Base-by-base conservation (phyloP, 2,113 vertebrate species). In the Antennarius striatus region DNA sequence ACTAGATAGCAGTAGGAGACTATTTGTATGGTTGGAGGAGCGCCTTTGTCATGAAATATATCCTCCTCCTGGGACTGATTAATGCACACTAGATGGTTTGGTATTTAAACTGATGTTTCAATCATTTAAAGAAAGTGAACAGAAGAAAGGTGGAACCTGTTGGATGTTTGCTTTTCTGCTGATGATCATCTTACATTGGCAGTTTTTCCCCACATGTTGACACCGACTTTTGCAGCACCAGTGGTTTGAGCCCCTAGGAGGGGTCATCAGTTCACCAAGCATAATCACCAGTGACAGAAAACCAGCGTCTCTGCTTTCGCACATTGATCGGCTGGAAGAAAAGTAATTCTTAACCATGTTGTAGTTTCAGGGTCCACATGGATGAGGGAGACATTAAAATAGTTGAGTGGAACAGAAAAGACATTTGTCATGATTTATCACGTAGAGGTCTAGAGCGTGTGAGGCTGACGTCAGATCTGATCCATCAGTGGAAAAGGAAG, bases 1-100 rank as follows among this genome's bases (percentile, higher is more conserved):
- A 86, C 73, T 75, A 92, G 92, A 77, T 91, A 90, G 87, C 69
- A 79, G 55, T 57, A 71, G 22, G 4, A 78, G 51, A 65, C 77
- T 28, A 0, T 61, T 53, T 73, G 28, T 4, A 4, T 10, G 2
- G 39, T 17, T 3, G 10, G 15, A 16, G 54, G 10, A 42, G 5
- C n/a, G 15, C 57, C 57, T 57, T 1, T 13, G 9, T 45, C 40
- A 22, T 40, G 1, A 0, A 47, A 48, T 40, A 40, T 11, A 49
- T 49, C 52, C n/a, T 56, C 46, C 36, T 67, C 30, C 17, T 28
- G n/a, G 46, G 40, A 66, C 52, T 59, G 0, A 43, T 3, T 66
- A n/a, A 9, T 29, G 43, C 11, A 45, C 7, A 28, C 7, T 52
- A 15, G 11, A 43, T 32, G 5, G 16, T 8, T 50, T 42, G 3